These are phyloP conservation scores for Sarcophilus harrisii DNA, from an alignment of 2,797 vertebrate species.

Conservation along the genomic window DNA sequence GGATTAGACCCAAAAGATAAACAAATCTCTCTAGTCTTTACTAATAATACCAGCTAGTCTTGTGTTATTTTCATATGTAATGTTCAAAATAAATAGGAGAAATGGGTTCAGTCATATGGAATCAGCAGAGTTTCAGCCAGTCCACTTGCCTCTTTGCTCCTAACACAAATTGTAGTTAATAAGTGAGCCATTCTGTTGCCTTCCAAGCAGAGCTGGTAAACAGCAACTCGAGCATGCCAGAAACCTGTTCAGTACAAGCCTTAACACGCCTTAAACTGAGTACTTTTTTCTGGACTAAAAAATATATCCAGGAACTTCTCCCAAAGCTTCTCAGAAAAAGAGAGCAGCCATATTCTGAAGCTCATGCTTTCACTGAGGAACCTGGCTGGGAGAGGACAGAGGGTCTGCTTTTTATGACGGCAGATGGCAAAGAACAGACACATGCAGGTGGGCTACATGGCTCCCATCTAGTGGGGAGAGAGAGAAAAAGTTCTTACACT, in stretches of 20 bases:
- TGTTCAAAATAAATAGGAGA: neutral
- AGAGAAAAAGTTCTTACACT: neutral
- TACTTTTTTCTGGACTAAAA: constrained; percentile 44
- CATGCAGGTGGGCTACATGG: neutral
- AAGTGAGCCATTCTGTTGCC: neutral
- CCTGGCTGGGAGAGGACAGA: neutral
- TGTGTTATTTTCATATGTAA: neutral
- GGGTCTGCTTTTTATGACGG: neutral
- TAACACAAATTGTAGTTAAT: neutral
- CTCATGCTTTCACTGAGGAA: neutral
- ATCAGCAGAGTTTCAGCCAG: neutral
- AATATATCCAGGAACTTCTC: constrained; percentile 35
- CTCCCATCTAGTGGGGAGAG: neutral
- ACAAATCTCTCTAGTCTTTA: neutral
- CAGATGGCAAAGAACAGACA: neutral
- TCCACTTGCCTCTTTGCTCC: neutral
- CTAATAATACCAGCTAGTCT: neutral
- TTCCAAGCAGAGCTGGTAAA: constrained; percentile 20
- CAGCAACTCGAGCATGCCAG: neutral
- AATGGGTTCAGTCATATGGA: constrained; percentile 10
- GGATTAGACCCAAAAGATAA: constrained; percentile 25
- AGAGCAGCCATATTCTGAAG: neutral
- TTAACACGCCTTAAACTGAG: constrained; percentile 52
- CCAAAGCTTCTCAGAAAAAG: constrained; percentile 1
- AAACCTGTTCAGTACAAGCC: constrained; percentile 56